Evolutionary conservation across 2,888 invertebrate genomes (phyloP).

Genomic region (Phanerotoma sp.): DNA sequence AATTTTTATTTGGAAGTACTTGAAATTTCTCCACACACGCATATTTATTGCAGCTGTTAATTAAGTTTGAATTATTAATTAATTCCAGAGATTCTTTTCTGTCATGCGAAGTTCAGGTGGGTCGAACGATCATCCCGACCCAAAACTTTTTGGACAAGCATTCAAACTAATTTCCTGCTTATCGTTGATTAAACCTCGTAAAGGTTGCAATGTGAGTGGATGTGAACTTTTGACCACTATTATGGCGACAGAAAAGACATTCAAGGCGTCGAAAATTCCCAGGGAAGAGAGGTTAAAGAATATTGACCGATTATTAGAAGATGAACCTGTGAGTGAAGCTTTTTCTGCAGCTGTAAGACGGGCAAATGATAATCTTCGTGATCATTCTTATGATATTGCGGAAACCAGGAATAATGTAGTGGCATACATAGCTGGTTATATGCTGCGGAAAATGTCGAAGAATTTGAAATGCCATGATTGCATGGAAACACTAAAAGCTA

Average conservation of each 20-base stretch:
- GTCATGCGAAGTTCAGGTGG: conserved; percentile 28
- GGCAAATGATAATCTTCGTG: neutral
- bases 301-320: conserved; percentile 9
- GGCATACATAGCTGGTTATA: conserved; percentile 19
- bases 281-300: conserved; percentile 3
- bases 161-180: neutral
- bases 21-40: neutral
- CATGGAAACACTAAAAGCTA: neutral
- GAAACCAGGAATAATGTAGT: conserved; percentile 7
- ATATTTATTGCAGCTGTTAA: too few relatives aligned
- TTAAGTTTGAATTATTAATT: too few relatives aligned
- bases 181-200: neutral
- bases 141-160: conserved; percentile 6
- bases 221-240: neutral
- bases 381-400: conserved; percentile 18
- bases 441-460: conserved; percentile 3
- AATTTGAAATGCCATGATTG: conserved; percentile 6
- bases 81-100: conserved; percentile 25
- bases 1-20: neutral
- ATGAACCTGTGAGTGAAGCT: neutral
- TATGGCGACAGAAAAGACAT: neutral
- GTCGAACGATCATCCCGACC: conserved; percentile 29
- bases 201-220: conserved; percentile 2
- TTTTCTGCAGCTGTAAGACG: too few relatives aligned
- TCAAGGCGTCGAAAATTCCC: neutral